Base-by-base conservation (phyloP, 2,888 invertebrate genomes). In the Machimus rusticus region DNA sequence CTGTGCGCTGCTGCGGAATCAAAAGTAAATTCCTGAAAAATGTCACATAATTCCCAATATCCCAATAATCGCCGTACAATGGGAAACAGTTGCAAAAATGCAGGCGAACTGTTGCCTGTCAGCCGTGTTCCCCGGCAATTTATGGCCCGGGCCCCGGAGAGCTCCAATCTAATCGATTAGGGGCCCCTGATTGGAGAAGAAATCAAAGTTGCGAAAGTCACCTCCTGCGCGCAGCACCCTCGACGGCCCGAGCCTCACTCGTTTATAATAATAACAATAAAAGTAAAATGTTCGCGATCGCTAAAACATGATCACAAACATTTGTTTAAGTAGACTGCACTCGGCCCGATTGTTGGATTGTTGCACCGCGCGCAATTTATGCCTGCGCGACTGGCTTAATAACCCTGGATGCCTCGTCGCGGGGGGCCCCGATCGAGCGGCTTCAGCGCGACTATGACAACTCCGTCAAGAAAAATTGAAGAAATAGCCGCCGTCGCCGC, bases 11-110 rank as follows among this genome's bases (percentile, higher is more conserved):
- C 66, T 37, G 81, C 55, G 14, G 23, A 31, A 51, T 81, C 28
- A 81, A 81, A 81, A 81, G 81, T 74, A 28, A 39, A 37, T 74
- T 85, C 34, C 85, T 37, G 2, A 85, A 85, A 85, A 85, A 85
- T 85, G 85, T 85, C 85, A 85, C 74, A 85, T 85, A 85, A 85
- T 74, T 85, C 85, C 74, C 85, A 85, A 85, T 85, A 85, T 85
- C 66, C 34, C 39, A 74, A 85, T 85, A 66, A 85, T 74, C 85
- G 85, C 39, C 39, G 19, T 74, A 28, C 37, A 43, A 66, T 43
- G 23, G 46, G 74, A 74, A 66, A 43, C 66, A 43, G 37, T 57
- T 82, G 57, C n/a, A 81, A 81, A 81, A 46, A 81, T 51, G 43
- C 46, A 51, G 51, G 31, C 81, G n/a, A 31, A 28, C 31, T 81